phyloP scores from a whole-genome alignment of 2,888 invertebrate species.

The Drosophila maculinotata region DNA sequence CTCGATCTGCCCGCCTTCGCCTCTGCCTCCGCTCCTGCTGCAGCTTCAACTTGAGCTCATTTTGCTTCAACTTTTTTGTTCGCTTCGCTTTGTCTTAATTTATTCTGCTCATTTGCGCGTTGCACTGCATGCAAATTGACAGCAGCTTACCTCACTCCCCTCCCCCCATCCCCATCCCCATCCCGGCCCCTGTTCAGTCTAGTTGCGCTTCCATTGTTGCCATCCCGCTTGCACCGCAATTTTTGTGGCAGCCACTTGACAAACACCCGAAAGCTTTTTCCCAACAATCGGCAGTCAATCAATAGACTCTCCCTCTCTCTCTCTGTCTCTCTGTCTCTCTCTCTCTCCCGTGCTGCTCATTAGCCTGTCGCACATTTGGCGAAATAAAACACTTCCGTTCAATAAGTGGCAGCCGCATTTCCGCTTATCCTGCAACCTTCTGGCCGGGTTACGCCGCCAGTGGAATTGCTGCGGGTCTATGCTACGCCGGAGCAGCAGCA shows the following conservation, averaged over 20 bases:
- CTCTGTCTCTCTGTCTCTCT: slow-evolving; percentile 1
- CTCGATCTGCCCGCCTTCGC: slow-evolving; percentile 22
- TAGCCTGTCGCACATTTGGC: slow-evolving; percentile 57
- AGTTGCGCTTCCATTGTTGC: slow-evolving; percentile 4
- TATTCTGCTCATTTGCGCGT: slow-evolving; percentile 69
- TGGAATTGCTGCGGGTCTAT: background rate
- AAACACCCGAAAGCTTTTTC: slow-evolving; percentile 76
- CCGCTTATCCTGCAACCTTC: slow-evolving; percentile 62
- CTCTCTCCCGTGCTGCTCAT: slow-evolving; percentile 52
- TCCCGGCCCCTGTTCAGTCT: background rate
- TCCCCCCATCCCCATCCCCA: background rate
- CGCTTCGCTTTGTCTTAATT: slow-evolving; percentile 59
- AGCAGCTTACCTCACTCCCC: slow-evolving; percentile 6
- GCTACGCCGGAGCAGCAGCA: background rate
- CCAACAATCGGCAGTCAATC: slow-evolving; percentile 63
- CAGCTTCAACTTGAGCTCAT: slow-evolving; percentile 50
- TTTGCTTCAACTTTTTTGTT: slow-evolving; percentile 10
- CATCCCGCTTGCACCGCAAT: slow-evolving; percentile 25
- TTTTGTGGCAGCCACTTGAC: slow-evolving; percentile 58
- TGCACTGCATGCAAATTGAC: slow-evolving; percentile 58
- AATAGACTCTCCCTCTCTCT: slow-evolving; percentile 28
- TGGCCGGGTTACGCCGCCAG: slow-evolving; percentile 10
- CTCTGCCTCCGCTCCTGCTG: slow-evolving; percentile 13
- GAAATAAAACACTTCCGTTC: slow-evolving; percentile 74
- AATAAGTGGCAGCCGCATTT: slow-evolving; percentile 71